Evolutionary conservation across 2,797 vertebrate genomes (phyloP).

Genomic region (Crax fasciolata): DNA sequence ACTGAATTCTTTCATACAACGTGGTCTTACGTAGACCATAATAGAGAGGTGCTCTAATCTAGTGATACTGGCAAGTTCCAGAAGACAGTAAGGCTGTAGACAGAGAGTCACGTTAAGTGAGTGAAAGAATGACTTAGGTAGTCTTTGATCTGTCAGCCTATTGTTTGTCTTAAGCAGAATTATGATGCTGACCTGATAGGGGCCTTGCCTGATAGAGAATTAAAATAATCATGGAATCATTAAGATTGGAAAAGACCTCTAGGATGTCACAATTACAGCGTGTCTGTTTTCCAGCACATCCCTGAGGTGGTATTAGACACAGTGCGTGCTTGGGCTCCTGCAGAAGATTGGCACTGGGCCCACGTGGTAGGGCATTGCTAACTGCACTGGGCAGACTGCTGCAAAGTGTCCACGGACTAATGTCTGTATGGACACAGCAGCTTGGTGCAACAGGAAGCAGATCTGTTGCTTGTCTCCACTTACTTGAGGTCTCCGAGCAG

Average conservation of each 20-base stretch:
- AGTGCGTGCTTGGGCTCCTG: neutral
- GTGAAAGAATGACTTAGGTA: neutral
- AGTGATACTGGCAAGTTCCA: fast-evolving
- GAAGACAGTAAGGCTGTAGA: neutral
- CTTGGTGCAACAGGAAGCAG: neutral
- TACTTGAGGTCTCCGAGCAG: neutral
- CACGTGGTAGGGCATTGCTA: neutral
- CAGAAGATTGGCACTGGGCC: neutral
- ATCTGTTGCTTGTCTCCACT: neutral
- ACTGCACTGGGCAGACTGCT: neutral
- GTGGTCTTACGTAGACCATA: neutral
- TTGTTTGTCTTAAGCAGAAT: neutral
- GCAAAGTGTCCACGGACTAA: neutral
- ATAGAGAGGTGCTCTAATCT: neutral
- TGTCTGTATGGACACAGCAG: neutral
- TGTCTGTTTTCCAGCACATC: fast-evolving
- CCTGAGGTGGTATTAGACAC: neutral
- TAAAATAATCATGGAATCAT: neutral
- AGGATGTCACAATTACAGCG: fast-evolving
- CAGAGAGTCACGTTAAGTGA: neutral
- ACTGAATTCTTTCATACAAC: neutral
- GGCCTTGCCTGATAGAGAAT: neutral
- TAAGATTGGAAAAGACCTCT: no score
- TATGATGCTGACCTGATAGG: neutral
- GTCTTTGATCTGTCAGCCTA: neutral